Percentiles rank a stretch among this genome's conserved stretches.
These are phyloP conservation scores for Chaetodon trifasciatus DNA, from an alignment of 2,797 vertebrate genomes.

Conservation along the genomic window DNA sequence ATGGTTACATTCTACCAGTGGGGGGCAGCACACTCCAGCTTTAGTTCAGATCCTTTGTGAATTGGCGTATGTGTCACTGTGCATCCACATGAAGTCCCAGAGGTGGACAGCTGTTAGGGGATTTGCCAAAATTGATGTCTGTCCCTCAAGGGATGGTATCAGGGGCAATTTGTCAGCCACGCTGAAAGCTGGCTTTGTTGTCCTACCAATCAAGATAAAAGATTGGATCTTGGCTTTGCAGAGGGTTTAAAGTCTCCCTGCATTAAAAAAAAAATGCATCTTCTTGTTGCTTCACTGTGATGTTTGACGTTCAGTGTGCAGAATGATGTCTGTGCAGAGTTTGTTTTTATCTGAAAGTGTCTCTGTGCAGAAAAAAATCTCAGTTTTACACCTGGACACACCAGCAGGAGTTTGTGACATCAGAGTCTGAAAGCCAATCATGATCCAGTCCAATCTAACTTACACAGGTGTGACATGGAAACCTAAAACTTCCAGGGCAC, in stretches of 20 bases:
- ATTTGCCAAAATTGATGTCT: slow-evolving; percentile 16
- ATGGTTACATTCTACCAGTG: slow-evolving; percentile 42
- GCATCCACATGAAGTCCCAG: not conserved
- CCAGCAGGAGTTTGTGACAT: not conserved
- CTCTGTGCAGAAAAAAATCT: not conserved
- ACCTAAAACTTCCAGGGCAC: not conserved
- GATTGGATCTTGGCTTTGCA: not conserved
- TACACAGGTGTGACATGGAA: not conserved
- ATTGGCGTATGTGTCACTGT: not conserved
- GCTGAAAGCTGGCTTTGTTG: not conserved
- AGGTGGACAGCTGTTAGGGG: slow-evolving; percentile 28
- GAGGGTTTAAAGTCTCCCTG: not conserved
- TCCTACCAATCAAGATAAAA: not conserved
- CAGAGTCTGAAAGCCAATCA: not conserved
- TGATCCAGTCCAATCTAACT: not conserved
- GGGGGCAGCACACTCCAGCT: slow-evolving; percentile 56
- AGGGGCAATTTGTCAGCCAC: slow-evolving; percentile 4
- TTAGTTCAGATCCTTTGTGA: not conserved
- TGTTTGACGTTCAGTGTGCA: not conserved
- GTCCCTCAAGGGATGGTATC: not conserved
- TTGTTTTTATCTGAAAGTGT: not conserved
- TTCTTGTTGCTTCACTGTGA: not conserved
- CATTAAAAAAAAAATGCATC: not conserved
- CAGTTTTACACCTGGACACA: not conserved
- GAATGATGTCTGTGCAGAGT: not conserved